phyloP scores from a whole-genome alignment of 2,888 invertebrate species.

The Omphaloscelis lunosa region DNA sequence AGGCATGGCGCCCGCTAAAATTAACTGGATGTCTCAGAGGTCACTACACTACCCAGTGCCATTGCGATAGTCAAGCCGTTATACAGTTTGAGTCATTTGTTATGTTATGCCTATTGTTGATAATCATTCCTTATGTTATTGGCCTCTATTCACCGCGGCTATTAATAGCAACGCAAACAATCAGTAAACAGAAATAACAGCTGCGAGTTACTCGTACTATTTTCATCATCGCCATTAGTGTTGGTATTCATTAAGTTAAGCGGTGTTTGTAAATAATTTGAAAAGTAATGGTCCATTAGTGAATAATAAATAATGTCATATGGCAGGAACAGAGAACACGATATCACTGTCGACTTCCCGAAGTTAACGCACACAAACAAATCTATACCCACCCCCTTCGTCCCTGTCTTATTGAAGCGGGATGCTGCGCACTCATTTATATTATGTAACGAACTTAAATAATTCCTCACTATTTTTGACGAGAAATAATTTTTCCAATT shows the following conservation, averaged over 20 bases:
- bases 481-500: neutral
- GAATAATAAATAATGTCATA: slow-evolving; percentile 4
- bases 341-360: slow-evolving; percentile 49
- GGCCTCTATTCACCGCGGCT: slow-evolving; percentile 37
- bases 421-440: slow-evolving; percentile 75
- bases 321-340: slow-evolving; percentile 36
- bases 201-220: slow-evolving; percentile 39
- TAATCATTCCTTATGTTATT: slow-evolving; percentile 44
- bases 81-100: slow-evolving; percentile 40
- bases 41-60: slow-evolving; percentile 71
- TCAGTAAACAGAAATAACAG: slow-evolving; percentile 39
- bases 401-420: slow-evolving; percentile 64
- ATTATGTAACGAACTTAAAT: slow-evolving; percentile 71
- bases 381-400: slow-evolving; percentile 64
- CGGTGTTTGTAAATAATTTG: slow-evolving; percentile 10
- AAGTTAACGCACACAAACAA: slow-evolving; percentile 68
- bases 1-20: slow-evolving; percentile 77
- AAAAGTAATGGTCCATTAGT: neutral
- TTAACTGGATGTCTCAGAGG: slow-evolving; percentile 77
- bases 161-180: slow-evolving; percentile 36
- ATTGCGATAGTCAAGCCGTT: slow-evolving; percentile 59
- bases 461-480: slow-evolving; percentile 14
- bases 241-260: neutral
- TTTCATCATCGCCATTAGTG: neutral
- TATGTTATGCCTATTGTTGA: slow-evolving; percentile 52